Evolutionary conservation across 1,140 invertebrate genomes (phyloP), one percentile per base, ranked within the genome.

Genomic region (Lepidurus apus): DNA sequence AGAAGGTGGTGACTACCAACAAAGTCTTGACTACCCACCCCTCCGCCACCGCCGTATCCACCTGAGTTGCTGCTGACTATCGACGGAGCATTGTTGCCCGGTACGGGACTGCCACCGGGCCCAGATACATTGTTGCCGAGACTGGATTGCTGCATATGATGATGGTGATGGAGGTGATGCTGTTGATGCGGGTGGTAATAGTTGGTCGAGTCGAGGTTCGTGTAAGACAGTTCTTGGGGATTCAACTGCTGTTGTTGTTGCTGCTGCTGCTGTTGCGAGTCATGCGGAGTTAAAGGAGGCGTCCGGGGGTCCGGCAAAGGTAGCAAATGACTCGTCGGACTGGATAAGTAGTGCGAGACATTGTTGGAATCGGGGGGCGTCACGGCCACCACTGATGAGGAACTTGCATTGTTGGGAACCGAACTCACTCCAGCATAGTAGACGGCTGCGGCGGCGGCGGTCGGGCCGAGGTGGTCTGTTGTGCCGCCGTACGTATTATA

Each of bases 201-300:
- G 8, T 80, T 78, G 79, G 81, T 82, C 81, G 93, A 94, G 85
- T 96, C 94, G 82, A 96, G 85, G 85, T 96, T 96, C 0, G 94
- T 96, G 84, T 96, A 96, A 83, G 93, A 94, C 73, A 95, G 85
- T 0, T 94, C 93, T 78, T 93, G 91, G 0, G 93, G 91, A 81
- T 74, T 74, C 6, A 75, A 34, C 1, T 75, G 79, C 74, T 75
- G 82, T 9, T 83, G 83, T 43, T 80, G 84, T 47, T 81, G 81
- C 79, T 80, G 81, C 81, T 81, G 80, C 47, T 82, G 81, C 75
- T 81, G 79, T 47, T 82, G 80, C 47, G 81, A 81, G 81, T 84
- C 78, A 44, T 79, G 78, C 13, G 78, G 78, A 42, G 78, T 79
- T 26, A 79, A 45, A 43, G 78, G 78, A 4, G 78, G 78, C 1